Base-by-base conservation (phyloP, 2,113 vertebrate species). In the Mandrillus leucophaeus region DNA sequence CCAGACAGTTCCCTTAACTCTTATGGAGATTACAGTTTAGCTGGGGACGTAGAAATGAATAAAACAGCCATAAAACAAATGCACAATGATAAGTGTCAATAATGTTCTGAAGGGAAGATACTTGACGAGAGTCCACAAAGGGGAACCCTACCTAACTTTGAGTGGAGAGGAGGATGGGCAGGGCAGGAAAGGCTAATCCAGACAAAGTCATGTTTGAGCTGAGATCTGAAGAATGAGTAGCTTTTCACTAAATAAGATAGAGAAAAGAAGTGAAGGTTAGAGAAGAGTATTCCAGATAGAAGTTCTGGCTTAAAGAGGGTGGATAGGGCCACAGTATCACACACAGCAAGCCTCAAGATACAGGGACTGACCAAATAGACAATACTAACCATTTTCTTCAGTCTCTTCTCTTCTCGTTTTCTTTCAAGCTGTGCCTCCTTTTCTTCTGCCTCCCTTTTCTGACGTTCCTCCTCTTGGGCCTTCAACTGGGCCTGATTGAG, bases 391-490 rank as follows among this genome's bases (percentile, higher is more conserved):
- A 99, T 98, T 98, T 98, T 99, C 97, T 99, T 99, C 92, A 98
- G 98, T 96, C 98, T 99, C 97, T 97, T 99, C 93, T 99, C 99
- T 97, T 99, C 99, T 40, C 70, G 98, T 73, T 92, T 99, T 96
- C 97, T 99, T 94, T 99, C 98, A 30, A 97, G 97, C 43, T 98
- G 98, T 93, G 98, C 98, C 68, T 97, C 95, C 93, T 99, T 99
- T 98, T 99, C 99, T 97, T 99, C 98, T 0, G 99, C 99, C 93
- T 99, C 99, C 95, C 98, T 99, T 94, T 92, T 99, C 95, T 98
- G 98, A 93, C 79, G 99, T 90, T 99, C 99, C 96, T 99, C 99
- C 93, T 99, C 99, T 35, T 99, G 99, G 27, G 99, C 99, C 97
- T 99, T 99, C 98, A 99, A 97, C 97, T 99, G 99, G 40, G 99